These are phyloP conservation scores for Cassiopea xamachana DNA, from an alignment of 30 jellyfish, hydroid and myxozoan species.

Conservation along the genomic window DNA sequence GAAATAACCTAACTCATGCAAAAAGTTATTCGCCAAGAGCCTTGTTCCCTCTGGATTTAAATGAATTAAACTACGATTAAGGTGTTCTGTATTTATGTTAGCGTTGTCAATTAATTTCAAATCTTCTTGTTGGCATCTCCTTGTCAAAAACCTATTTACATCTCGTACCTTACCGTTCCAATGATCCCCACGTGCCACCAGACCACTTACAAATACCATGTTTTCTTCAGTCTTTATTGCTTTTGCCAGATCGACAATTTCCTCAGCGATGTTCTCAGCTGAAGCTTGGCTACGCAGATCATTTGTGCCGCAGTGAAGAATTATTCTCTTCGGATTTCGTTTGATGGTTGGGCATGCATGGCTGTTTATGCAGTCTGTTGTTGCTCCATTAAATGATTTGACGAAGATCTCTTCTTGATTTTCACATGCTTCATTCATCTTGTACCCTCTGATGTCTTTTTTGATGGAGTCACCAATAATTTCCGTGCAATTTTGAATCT, in stretches of 20 bases:
- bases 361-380: slow-evolving; percentile 8
- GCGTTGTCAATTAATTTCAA: too few relatives aligned
- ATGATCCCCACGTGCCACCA: background rate
- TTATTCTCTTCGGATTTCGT: slow-evolving; percentile 6
- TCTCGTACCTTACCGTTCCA: too few relatives aligned
- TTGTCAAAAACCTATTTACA: too few relatives aligned
- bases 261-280: background rate
- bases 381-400: slow-evolving; percentile 21
- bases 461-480: background rate
- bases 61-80: too few relatives aligned
- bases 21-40: too few relatives aligned
- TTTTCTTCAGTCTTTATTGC: background rate
- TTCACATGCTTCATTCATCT: background rate
- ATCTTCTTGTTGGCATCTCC: too few relatives aligned
- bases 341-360: background rate
- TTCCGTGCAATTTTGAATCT: background rate
- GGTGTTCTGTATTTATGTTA: too few relatives aligned
- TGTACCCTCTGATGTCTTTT: slow-evolving; percentile 8
- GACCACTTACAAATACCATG: background rate
- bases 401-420: background rate
- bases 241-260: background rate
- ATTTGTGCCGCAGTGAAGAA: slow-evolving; percentile 39
- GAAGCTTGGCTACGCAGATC: slow-evolving; percentile 2
- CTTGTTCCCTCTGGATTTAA: too few relatives aligned
- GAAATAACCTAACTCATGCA: too few relatives aligned